These are phyloP conservation scores for Champsocephalus gunnari DNA, from an alignment of 2,797 vertebrate genomes.

Conservation along the genomic window DNA sequence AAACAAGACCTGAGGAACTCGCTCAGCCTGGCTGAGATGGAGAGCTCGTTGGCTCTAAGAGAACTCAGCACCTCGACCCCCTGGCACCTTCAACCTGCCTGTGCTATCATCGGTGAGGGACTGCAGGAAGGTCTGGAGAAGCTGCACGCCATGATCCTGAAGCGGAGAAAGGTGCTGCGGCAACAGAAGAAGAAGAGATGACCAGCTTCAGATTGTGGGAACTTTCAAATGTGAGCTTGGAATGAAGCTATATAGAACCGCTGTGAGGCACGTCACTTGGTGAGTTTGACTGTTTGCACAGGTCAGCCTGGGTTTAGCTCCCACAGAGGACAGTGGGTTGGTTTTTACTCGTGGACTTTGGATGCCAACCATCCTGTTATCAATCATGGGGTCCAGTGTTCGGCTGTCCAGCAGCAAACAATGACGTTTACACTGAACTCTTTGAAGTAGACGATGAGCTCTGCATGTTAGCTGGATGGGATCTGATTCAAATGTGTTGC, in stretches of 20 bases:
- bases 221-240: neutral
- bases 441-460: conserved; percentile 23
- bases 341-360: conserved; percentile 41
- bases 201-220: conserved; percentile 13
- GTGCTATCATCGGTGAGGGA: conserved; percentile 96
- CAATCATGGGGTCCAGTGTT: conserved; percentile 27
- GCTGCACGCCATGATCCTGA: conserved; percentile 95
- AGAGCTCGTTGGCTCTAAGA: conserved; percentile 90
- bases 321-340: conserved; percentile 44
- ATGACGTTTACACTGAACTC: conserved; percentile 45
- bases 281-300: conserved; percentile 63
- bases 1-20: conserved; percentile 95
- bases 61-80: conserved; percentile 91
- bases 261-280: conserved; percentile 25
- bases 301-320: conserved; percentile 33
- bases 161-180: conserved; percentile 90
- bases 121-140: conserved; percentile 94
- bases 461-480: too few relatives aligned
- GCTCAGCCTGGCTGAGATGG: conserved; percentile 89
- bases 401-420: neutral
- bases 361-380: conserved; percentile 16
- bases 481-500: conserved; percentile 36
- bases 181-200: conserved; percentile 96
- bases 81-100: conserved; percentile 94
- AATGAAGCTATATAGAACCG: conserved; percentile 22